Percentiles rank a stretch among this genome's conserved stretches.
These are phyloP conservation scores for Aphis gossypii DNA, from an alignment of 1,140 invertebrate genomes.

Conservation along the genomic window DNA sequence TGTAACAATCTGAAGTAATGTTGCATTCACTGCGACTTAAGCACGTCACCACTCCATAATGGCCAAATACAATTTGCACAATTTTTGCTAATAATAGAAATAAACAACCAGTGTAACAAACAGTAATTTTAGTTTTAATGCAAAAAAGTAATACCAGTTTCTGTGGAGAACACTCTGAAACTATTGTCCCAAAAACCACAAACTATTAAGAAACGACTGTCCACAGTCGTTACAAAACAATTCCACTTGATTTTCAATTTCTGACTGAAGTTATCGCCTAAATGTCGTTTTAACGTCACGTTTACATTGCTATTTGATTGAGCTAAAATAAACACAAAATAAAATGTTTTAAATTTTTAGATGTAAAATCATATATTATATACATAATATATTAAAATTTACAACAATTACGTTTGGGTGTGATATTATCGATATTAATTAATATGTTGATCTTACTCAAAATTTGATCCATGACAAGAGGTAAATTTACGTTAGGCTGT, in stretches of 20 bases:
- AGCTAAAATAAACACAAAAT: slow-evolving; percentile 66
- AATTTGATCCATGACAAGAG: slow-evolving; percentile 95
- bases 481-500: slow-evolving; percentile 79
- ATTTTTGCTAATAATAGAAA: slow-evolving; percentile 80
- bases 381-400: neutral
- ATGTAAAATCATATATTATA: too few species aligned
- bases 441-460: slow-evolving; percentile 73
- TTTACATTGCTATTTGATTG: slow-evolving; percentile 73
- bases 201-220: slow-evolving; percentile 95
- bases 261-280: slow-evolving; percentile 97
- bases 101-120: neutral
- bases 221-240: slow-evolving; percentile 97
- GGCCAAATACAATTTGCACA: slow-evolving; percentile 97
- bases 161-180: slow-evolving; percentile 96
- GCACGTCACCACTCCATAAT: slow-evolving; percentile 98
- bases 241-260: slow-evolving; percentile 90
- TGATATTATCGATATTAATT: neutral
- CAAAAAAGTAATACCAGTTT: slow-evolving; percentile 76
- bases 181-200: slow-evolving; percentile 99
- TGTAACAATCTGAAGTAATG: slow-evolving; percentile 97
- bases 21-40: slow-evolving; percentile 96
- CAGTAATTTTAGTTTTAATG: neutral
- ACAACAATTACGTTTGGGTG: neutral
- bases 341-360: neutral
- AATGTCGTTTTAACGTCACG: slow-evolving; percentile 77